A percentile compares a stretch with the other conserved stretches of the same genome.
These are phyloP conservation scores for Choreutis nemorana DNA, from an alignment of 2,888 invertebrate species.

Conservation along the genomic window DNA sequence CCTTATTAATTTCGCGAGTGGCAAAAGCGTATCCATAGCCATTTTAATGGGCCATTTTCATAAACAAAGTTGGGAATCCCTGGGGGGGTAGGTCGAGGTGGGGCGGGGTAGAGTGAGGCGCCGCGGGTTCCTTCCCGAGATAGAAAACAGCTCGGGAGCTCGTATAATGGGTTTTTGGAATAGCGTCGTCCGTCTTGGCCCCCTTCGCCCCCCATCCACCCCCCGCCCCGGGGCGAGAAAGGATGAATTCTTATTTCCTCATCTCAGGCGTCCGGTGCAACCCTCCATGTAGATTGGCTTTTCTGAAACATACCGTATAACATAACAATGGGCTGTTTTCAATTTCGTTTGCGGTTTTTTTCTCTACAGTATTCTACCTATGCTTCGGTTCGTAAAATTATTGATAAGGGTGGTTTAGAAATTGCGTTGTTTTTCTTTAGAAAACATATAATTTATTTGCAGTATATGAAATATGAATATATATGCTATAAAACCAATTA, in stretches of 20 bases:
- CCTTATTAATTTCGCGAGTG: conserved; percentile 63
- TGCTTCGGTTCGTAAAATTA: too few species aligned
- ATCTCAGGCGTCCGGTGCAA: conserved; percentile 60
- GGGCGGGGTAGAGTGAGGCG: conserved; percentile 24
- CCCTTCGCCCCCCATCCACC: conserved; percentile 27
- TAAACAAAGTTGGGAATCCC: conserved; percentile 63
- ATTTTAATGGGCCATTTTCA: conserved; percentile 67
- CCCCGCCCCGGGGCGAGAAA: conserved; percentile 49
- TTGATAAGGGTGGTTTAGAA: too few species aligned
- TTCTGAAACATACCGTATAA: conserved; percentile 56
- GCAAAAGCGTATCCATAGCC: conserved; percentile 63
- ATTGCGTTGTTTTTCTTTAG: too few species aligned
- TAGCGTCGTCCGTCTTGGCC: conserved; percentile 74
- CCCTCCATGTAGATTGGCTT: conserved; percentile 65
- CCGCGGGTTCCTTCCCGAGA: conserved; percentile 56
- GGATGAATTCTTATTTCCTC: conserved; percentile 68
- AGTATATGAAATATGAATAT: too few species aligned
- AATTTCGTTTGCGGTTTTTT: too few species aligned
- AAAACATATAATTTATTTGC: too few species aligned
- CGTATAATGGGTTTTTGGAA: conserved; percentile 77
- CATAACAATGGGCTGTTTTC: conserved; percentile 65
- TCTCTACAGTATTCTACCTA: too few species aligned
- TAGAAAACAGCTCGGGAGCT: conserved; percentile 71
- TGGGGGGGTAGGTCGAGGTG: conserved; percentile 24
- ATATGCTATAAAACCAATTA: too few species aligned